Conservation (phyloP, 1,140 invertebrate genomes). For the Rhyacophila brunnea region DNA sequence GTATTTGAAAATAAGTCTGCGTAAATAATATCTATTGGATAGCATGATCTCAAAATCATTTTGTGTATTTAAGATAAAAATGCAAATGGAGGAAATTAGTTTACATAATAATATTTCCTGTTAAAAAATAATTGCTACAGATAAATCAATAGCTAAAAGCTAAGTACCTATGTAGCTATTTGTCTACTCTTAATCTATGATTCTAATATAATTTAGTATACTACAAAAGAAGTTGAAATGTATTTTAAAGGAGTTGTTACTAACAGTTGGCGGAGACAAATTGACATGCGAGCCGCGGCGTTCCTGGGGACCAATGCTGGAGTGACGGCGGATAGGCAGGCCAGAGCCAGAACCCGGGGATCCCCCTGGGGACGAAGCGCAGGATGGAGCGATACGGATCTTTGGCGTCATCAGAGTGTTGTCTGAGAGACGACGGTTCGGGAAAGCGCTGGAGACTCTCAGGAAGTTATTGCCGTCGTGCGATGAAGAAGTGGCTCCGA, state of each 20-base stretch:
- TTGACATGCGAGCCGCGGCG: constrained; percentile 80
- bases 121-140: too few species aligned
- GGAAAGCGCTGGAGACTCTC: constrained; percentile 76
- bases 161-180: too few species aligned
- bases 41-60: too few species aligned
- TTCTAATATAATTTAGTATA: too few species aligned
- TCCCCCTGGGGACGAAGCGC: constrained; percentile 79
- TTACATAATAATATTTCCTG: too few species aligned
- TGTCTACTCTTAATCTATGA: too few species aligned
- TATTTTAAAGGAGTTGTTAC: constrained; percentile 33
- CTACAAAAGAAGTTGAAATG: too few species aligned
- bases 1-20: too few species aligned
- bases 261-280: constrained; percentile 83
- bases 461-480: constrained; percentile 87
- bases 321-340: constrained; percentile 81
- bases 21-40: too few species aligned
- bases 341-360: constrained; percentile 71
- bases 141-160: too few species aligned
- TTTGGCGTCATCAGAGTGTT: constrained; percentile 89
- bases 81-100: too few species aligned
- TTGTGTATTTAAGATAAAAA: too few species aligned
- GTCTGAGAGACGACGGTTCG: constrained; percentile 83
- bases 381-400: constrained; percentile 81
- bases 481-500: constrained; percentile 68
- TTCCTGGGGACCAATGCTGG: constrained; percentile 85